These are phyloP conservation scores for Caenorhabditis panamensis DNA, from an alignment of 2,888 invertebrate species.

Conservation along the genomic window DNA sequence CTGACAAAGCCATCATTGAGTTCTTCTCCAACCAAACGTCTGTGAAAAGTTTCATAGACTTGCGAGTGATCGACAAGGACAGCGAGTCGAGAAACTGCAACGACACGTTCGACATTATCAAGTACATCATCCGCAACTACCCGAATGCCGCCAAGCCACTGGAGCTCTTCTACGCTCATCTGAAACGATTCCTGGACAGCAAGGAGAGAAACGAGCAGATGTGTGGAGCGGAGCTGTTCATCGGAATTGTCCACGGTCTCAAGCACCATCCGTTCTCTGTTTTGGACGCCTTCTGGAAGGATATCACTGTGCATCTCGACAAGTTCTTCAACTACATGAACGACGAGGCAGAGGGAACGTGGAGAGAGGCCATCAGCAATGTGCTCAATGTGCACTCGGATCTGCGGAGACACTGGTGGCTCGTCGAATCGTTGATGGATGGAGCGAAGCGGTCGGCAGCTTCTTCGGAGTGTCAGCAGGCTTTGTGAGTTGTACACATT, in stretches of 20 bases:
- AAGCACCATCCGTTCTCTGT: conserved; percentile 59
- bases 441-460: conserved; percentile 43
- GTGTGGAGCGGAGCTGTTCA: conserved; percentile 65
- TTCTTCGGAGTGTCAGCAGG: conserved; percentile 29
- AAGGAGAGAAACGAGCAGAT: conserved; percentile 59
- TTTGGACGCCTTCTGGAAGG: conserved; percentile 62
- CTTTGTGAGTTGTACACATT: conserved; percentile 4
- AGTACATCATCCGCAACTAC: conserved; percentile 67
- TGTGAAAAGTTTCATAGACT: conserved; percentile 10
- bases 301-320: conserved; percentile 27
- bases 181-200: conserved; percentile 41
- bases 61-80: conserved; percentile 36
- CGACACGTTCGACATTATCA: conserved; percentile 9
- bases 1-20: conserved; percentile 41
- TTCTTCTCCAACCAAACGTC: conserved; percentile 26
- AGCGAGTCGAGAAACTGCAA: background rate
- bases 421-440: conserved; percentile 61
- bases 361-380: too few species aligned
- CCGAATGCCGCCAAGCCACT: conserved; percentile 52
- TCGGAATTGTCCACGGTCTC: conserved; percentile 61
- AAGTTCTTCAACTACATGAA: conserved; percentile 50
- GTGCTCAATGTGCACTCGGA: conserved; percentile 49
- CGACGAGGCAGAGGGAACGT: conserved; percentile 49
- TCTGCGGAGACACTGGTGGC: conserved; percentile 65
- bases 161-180: conserved; percentile 21